phyloP scores from a whole-genome alignment of 2,113 vertebrate species.

The Nannobrachium achirus region DNA sequence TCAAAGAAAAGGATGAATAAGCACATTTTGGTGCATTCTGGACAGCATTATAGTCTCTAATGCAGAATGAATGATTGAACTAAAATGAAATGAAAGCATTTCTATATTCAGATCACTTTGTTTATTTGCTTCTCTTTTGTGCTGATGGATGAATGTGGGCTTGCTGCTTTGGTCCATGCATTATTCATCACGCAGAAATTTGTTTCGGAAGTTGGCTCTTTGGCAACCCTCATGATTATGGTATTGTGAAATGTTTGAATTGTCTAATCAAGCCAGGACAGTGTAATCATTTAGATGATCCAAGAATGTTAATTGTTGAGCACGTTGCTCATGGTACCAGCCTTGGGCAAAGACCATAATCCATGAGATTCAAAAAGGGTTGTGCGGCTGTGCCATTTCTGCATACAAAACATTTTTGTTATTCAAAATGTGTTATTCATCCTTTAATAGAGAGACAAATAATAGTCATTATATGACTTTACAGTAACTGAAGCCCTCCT shows the following conservation, averaged over 20 bases:
- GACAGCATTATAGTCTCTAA: not conserved
- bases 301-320: constrained; percentile 17
- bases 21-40: constrained; percentile 9
- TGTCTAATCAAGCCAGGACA: constrained; percentile 47
- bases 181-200: constrained; percentile 48
- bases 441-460: not conserved
- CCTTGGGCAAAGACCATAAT: constrained; percentile 6
- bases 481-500: not conserved
- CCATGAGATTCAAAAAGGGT: constrained; percentile 11
- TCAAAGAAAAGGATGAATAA: constrained; percentile 24
- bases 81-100: constrained; percentile 51
- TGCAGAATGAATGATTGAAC: constrained; percentile 39
- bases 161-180: constrained; percentile 44
- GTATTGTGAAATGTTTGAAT: constrained; percentile 27
- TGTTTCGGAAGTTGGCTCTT: constrained; percentile 47
- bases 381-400: not conserved
- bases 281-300: constrained; percentile 27
- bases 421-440: constrained; percentile 6
- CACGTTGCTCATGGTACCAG: constrained; percentile 1
- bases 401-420: not conserved
- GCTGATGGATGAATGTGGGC: constrained; percentile 58
- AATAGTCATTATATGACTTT: not conserved
- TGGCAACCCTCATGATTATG: constrained; percentile 40
- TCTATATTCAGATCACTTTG: constrained; percentile 42
- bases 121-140: constrained; percentile 59